Conservation (phyloP, 2,113 vertebrate species). For the Gymnobelideus leadbeateri region DNA sequence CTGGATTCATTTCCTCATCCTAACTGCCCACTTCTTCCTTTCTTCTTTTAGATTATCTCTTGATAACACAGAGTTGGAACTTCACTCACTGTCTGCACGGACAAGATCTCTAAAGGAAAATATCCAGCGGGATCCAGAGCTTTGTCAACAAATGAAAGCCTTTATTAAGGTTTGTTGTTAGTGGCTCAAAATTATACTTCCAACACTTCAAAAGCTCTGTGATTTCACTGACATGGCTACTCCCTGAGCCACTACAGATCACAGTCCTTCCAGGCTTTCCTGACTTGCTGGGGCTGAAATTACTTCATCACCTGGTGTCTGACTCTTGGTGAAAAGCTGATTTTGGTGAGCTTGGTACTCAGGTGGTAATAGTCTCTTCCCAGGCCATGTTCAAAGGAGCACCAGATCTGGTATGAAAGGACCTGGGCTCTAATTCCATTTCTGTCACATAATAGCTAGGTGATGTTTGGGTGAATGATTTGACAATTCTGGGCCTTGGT, state of each 20-base stretch:
- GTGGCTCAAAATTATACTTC: not conserved
- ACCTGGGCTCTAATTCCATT: not conserved
- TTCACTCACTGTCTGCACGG: slow-evolving; percentile 90
- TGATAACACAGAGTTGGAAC: slow-evolving; percentile 93
- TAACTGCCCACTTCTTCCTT: slow-evolving; percentile 44
- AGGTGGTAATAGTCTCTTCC: not conserved
- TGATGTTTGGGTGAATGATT: not conserved
- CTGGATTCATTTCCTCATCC: slow-evolving; percentile 29
- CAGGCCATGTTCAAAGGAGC: not conserved
- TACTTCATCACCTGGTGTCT: not conserved
- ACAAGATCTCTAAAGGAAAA: slow-evolving; percentile 91
- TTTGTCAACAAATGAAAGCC: slow-evolving; percentile 91
- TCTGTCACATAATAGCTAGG: not conserved
- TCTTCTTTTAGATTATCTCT: slow-evolving; percentile 90
- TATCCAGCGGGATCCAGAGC: slow-evolving; percentile 89
- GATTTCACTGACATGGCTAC: not conserved
- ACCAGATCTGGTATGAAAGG: not conserved
- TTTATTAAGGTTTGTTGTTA: slow-evolving; percentile 92
- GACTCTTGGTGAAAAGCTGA: not conserved
- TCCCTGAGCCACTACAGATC: not conserved
- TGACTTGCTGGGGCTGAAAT: not conserved
- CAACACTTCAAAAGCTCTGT: not conserved
- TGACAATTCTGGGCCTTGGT: not conserved
- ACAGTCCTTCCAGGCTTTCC: not conserved
- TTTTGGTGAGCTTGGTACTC: not conserved